Conservation (phyloP, 2,797 vertebrate species). For the Columba guinea region DNA sequence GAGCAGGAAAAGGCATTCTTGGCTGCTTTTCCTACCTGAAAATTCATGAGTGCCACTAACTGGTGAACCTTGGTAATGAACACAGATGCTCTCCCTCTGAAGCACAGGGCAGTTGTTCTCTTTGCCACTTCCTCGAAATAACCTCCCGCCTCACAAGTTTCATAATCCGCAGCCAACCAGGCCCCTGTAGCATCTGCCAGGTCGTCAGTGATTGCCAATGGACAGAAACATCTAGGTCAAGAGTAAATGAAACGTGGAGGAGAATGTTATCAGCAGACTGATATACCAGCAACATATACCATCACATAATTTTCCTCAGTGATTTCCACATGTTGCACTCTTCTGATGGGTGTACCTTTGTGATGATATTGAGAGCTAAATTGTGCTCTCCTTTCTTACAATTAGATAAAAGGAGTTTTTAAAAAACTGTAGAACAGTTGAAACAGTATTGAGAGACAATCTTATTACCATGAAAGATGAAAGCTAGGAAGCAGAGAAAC, state of each 20-base stretch:
- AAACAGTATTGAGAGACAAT: background rate
- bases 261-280: background rate
- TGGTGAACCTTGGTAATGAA: background rate
- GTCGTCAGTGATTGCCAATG: background rate
- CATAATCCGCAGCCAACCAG: background rate
- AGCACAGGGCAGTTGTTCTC: background rate
- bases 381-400: background rate
- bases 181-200: background rate
- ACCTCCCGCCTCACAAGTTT: background rate
- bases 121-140: background rate
- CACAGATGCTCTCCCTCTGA: background rate
- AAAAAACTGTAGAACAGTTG: background rate
- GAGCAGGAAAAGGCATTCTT: background rate
- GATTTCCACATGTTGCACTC: background rate
- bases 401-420: background rate
- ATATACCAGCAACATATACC: background rate
- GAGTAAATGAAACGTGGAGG: background rate
- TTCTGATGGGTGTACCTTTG: background rate
- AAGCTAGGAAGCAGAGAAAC: background rate
- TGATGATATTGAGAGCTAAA: background rate
- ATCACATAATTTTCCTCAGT: background rate
- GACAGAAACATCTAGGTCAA: background rate
- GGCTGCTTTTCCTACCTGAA: background rate
- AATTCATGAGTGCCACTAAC: constrained; percentile 8
- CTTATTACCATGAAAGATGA: constrained; percentile 12